A percentile compares a stretch with the other conserved stretches of the same genome.
phyloP scores from a whole-genome alignment of 2,113 vertebrate genomes.

The Micronycteris hirsuta region DNA sequence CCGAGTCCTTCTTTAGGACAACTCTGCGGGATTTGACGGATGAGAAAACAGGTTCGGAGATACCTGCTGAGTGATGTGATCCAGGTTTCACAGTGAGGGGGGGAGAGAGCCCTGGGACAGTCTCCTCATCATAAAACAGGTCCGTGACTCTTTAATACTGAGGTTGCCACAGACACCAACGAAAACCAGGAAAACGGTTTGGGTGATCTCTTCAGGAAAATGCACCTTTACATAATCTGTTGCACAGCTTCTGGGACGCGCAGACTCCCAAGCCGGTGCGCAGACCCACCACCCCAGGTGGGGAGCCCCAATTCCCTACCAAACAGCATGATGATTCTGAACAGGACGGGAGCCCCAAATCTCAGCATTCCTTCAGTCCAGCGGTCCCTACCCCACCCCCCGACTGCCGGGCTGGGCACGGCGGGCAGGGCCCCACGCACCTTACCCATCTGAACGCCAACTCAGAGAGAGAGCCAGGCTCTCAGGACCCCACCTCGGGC shows the following conservation, averaged over 20 bases:
- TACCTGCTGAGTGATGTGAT: rapidly evolving
- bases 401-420: neutral
- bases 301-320: neutral
- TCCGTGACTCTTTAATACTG: neutral
- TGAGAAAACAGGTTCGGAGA: neutral
- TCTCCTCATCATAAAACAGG: neutral
- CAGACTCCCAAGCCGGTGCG: rapidly evolving
- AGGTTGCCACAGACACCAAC: neutral
- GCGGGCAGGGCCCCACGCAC: neutral
- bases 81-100: neutral
- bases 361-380: neutral
- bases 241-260: neutral
- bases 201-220: neutral
- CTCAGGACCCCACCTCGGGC: neutral
- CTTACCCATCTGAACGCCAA: neutral
- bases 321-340: rapidly evolving
- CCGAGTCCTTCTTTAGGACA: no score
- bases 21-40: neutral
- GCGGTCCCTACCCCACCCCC: neutral
- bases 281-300: neutral
- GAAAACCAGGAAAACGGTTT: neutral
- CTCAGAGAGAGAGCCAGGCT: neutral
- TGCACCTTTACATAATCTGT: neutral
- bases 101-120: neutral
- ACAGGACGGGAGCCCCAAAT: neutral